Evolutionary conservation across 2,113 vertebrate species (phyloP), one percentile per base, ranked within the genome.

Genomic region (Osmerus mordax): DNA sequence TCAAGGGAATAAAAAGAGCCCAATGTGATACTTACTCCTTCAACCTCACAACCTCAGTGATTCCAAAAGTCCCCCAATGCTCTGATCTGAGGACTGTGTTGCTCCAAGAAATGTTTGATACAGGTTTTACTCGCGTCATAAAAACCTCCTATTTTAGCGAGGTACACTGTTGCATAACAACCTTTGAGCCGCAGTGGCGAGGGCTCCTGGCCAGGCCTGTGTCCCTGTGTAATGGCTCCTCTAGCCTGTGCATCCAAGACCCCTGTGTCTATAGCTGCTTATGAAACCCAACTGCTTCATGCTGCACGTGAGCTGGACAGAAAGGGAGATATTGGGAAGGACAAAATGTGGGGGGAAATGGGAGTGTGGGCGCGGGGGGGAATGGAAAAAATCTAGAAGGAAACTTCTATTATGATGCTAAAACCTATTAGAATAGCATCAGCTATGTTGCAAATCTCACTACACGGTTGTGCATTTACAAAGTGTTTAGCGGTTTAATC

Each of bases 221-320:
- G 70, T 65, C 12, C 5, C 56, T 47, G 13, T 47, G 19, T 81
- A 83, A 83, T 82, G 82, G 72, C 55, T 85, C 73, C 67, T 76
- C 6, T 7, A 36, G 32, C 32, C 32, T 36, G 32, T 36, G 6
- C 32, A 36, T 36, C 32, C 32, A 36, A 36, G 32, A 36, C 32
- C 32, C 32, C 32, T 36, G 32, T 36, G 32, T 36, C 32, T 36
- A 36, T 36, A 36, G 32, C 32, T 36, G 3, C 4, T 36, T 36
- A 36, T 36, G 32, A 67, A 58, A 68, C 72, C 63, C 61, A 77
- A 75, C 55, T 29, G 75, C 13, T 12, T 59, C 51, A 3, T 32
- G 69, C 68, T 71, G 53, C 62, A 62, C 58, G 29, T 51, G 36
- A 65, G 65, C 59, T 69, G 71, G 67, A 67, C 15, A 41, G 71